phyloP scores from a whole-genome alignment of 1,140 invertebrate species.

The Bombus superbus region DNA sequence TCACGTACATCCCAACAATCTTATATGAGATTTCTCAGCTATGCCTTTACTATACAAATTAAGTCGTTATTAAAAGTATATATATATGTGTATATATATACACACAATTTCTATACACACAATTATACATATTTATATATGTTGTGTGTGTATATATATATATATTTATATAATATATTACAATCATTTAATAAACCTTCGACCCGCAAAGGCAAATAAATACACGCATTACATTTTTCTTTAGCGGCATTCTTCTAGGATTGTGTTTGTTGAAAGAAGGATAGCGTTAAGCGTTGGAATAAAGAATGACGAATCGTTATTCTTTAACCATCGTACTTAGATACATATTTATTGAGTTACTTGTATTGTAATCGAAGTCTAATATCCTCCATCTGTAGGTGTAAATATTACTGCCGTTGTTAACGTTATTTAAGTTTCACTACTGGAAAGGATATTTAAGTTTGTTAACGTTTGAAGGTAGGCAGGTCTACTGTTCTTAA shows the following conservation, averaged over 20 bases:
- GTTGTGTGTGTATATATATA: neutral
- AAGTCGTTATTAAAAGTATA: slow-evolving; percentile 57
- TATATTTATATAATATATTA: slow-evolving; percentile 49
- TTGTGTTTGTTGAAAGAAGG: neutral
- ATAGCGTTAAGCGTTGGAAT: slow-evolving; percentile 1
- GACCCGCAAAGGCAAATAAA: slow-evolving; percentile 66
- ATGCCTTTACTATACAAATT: slow-evolving; percentile 17
- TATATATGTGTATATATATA: neutral
- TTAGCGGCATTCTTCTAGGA: neutral
- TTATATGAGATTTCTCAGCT: slow-evolving; percentile 21
- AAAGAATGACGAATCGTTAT: neutral
- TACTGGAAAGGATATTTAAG: neutral
- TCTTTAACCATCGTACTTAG: neutral
- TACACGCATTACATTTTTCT: slow-evolving; percentile 42
- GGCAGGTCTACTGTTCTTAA: neutral
- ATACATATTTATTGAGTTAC: neutral
- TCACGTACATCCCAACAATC: slow-evolving; percentile 9
- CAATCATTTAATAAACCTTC: slow-evolving; percentile 56
- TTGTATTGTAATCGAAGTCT: neutral
- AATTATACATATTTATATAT: slow-evolving; percentile 21
- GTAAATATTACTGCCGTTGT: slow-evolving; percentile 24
- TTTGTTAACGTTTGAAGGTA: neutral
- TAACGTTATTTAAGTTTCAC: neutral
- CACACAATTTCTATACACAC: slow-evolving; percentile 35
- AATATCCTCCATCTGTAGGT: neutral